Base-by-base conservation (phyloP, 1,140 invertebrate species). In the Temnothorax nylanderi region DNA sequence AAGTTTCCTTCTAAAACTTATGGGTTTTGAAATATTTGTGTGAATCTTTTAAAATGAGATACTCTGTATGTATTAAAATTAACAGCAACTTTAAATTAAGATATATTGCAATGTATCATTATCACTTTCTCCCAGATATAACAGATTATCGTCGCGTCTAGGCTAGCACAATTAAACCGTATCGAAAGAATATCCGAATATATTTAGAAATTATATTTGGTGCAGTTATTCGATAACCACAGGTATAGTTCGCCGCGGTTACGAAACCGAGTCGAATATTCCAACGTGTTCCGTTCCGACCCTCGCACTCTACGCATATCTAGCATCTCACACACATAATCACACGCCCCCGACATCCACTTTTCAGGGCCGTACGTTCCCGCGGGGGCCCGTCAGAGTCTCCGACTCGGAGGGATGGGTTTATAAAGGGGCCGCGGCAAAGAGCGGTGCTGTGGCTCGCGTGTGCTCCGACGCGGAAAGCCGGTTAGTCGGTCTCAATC, bases 401-500 rank as follows among this genome's bases (percentile, higher is more conserved):
- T 26, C 26, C 4, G 71, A 26, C 26, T 16, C 10, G 60, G 90
- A 77, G 88, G 86, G 85, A 89, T 85, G 86, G 82, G 87, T 93
- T 93, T 92, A 89, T 92, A 89, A 93, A 93, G 92, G 90, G 90
- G 88, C 91, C 89, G 90, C 87, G 88, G 89, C 84, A 91, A 88
- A 58, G 51, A 84, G 80, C 54, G 34, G 87, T 92, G 86, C 84
- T 72, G 74, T 72, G 65, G 86, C 58, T 86, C 69, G 90, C 88
- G 87, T 92, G 91, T 90, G 91, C 89, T 91, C 85, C 88, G 88
- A 92, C 88, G 90, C 92, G 90, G 90, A 93, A 93, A 93, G 93
- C 93, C 93, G 93, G 93, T 94, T 94, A 95, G 94, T 94, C 90
- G 93, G 90, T 93, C 91, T 92, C 90, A 89, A 94, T 92, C 92